Percentiles rank a stretch among this genome's conserved stretches.
Conservation (phyloP, 2,113 vertebrate species). For the Terrapene triunguis region DNA sequence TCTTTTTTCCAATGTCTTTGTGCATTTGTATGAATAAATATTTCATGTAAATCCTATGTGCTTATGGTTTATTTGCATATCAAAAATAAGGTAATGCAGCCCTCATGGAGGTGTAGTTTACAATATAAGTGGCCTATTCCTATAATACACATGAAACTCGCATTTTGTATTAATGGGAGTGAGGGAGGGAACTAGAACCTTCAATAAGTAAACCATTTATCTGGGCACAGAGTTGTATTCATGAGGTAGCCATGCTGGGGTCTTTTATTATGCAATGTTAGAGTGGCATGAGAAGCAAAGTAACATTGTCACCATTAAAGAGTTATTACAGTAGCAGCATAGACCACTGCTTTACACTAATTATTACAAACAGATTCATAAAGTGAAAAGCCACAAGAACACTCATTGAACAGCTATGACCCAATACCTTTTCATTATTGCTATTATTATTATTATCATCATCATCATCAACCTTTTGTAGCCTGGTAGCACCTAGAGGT, state of each 20-base stretch:
- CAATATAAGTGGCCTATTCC: background rate
- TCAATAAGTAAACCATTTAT: background rate
- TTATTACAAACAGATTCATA: background rate
- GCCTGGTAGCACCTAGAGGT: background rate
- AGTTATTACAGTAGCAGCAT: background rate
- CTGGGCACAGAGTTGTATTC: background rate
- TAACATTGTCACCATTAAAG: background rate
- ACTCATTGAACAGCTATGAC: background rate
- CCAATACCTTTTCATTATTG: no score
- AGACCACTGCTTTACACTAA: background rate
- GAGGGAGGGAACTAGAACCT: background rate
- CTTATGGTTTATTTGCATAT: background rate
- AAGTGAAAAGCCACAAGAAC: background rate
- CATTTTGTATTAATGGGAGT: background rate
- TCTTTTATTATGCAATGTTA: background rate
- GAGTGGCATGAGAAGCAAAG: background rate
- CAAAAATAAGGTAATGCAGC: background rate
- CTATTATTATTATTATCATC: no score
- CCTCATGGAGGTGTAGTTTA: background rate
- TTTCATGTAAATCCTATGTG: background rate
- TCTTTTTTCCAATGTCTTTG: background rate
- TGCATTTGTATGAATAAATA: background rate
- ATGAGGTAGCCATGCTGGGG: background rate
- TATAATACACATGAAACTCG: background rate
- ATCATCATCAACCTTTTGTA: background rate